A percentile compares a stretch with the other conserved stretches of the same genome.
These are phyloP conservation scores for Berghia stephanieae DNA, from an alignment of 1,140 invertebrate species.

Conservation along the genomic window DNA sequence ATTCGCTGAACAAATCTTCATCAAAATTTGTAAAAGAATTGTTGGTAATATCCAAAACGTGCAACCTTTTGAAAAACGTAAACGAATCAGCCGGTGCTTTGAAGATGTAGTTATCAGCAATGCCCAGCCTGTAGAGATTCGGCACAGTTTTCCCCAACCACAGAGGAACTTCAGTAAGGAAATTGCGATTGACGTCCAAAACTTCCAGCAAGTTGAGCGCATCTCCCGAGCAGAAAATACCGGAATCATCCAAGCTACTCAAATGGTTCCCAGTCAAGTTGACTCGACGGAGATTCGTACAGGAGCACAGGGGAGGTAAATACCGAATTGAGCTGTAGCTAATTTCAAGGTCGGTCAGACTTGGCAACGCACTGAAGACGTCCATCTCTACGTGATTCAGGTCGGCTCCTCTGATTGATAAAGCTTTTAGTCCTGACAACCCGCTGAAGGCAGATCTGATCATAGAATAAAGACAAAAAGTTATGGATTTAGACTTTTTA, in stretches of 20 bases:
- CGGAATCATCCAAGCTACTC: constrained; percentile 21
- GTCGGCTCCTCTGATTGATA: constrained; percentile 34
- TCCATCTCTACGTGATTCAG: constrained; percentile 25
- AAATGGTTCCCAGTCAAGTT: constrained; percentile 38
- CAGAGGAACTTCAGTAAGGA: constrained; percentile 22
- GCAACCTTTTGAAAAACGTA: constrained; percentile 18
- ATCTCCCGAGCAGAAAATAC: constrained; percentile 23
- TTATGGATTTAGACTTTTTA: background rate
- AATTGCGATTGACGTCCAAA: constrained; percentile 39
- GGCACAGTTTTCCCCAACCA: constrained; percentile 31
- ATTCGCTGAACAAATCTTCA: constrained; percentile 16
- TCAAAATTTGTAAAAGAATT: constrained; percentile 29
- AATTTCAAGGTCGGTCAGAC: constrained; percentile 33
- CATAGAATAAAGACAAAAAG: constrained; percentile 6
- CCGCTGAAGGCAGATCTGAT: constrained; percentile 35
- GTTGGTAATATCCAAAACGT: constrained; percentile 35
- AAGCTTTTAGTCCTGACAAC: constrained; percentile 27
- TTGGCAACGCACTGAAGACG: constrained; percentile 26
- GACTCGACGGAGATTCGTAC: constrained; percentile 16
- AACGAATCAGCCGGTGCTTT: constrained; percentile 17
- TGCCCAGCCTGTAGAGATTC: constrained; percentile 30
- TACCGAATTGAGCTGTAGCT: constrained; percentile 26
- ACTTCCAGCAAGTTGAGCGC: constrained; percentile 22
- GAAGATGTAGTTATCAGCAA: constrained; percentile 35
- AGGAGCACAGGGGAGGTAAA: constrained; percentile 31